Evolutionary conservation across 2,113 vertebrate genomes (phyloP), one percentile per base, ranked within the genome.

Genomic region (Sardina pilchardus): DNA sequence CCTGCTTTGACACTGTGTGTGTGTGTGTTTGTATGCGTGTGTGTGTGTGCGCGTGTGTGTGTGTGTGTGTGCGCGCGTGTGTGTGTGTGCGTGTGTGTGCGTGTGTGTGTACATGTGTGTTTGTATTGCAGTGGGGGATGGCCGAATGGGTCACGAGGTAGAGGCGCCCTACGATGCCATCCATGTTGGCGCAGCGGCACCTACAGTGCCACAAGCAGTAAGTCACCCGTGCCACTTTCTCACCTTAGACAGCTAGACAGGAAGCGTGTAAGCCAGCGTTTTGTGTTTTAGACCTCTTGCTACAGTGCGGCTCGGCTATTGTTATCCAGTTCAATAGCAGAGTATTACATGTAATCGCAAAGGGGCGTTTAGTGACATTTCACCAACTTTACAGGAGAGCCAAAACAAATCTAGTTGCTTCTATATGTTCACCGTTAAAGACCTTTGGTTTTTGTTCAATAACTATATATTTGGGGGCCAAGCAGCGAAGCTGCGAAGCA

Each of bases 151-250:
- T 30, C 91, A 94, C 84, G 78, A 91, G 4, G 96, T 97, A 88
- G 98, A 99, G 94, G 98, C 98, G 16, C 98, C 98, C 9, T 99
- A 97, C 67, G 98, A 99, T 88, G 98, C 98, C 0, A 99, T 99
- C 89, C 98, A 99, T 12, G 98, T 99, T 6, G 98, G 98, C 87
- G 98, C 98, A 53, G 98, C 98, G 84, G 98, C 98, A 85, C 96
- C 97, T 0, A 96, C 93, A 78, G 97, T 99, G 83, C 98, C 98
- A 81, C 97, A 98, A 93, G 98, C 98, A 91, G 98, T 99, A 95
- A 78, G 71, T 67, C 63, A 26, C n/a, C n/a, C 95, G 97, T 95
- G 63, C 71, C 89, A 88, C n/a, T 47, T 48, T 14, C 24, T 30
- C 42, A 81, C 34, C 6, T 4, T 59, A 59, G 19, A 1, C 6